phyloP scores from a whole-genome alignment of 2,113 vertebrate species.

The Phoxinus phoxinus region DNA sequence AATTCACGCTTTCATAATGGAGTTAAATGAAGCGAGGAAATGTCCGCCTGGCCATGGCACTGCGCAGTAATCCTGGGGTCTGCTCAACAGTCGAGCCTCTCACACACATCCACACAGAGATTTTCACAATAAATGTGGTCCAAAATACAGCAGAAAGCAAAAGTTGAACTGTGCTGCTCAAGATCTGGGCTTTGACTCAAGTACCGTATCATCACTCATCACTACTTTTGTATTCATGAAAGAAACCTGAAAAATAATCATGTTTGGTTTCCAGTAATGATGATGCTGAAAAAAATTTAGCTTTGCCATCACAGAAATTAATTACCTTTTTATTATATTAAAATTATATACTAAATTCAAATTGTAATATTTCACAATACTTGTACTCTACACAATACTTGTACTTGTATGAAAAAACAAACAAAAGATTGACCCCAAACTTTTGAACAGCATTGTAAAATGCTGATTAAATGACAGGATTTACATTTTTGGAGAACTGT shows the following conservation, averaged over 20 bases:
- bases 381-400: background rate
- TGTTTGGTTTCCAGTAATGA: background rate
- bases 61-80: slow-evolving; percentile 69
- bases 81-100: slow-evolving; percentile 54
- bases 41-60: slow-evolving; percentile 65
- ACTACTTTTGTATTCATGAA: too few relatives aligned
- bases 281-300: background rate
- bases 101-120: background rate
- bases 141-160: background rate
- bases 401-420: too few relatives aligned
- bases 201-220: too few relatives aligned
- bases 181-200: background rate
- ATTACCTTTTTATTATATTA: background rate
- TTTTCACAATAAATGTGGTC: background rate
- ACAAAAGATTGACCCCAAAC: background rate
- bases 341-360: background rate
- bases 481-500: background rate
- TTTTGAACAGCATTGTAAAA: background rate
- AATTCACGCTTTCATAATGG: slow-evolving; percentile 82
- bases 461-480: background rate
- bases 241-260: too few relatives aligned
- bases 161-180: background rate
- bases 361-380: background rate
- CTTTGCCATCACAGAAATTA: background rate
- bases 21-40: slow-evolving; percentile 82